Base-by-base conservation (phyloP, 2,113 vertebrate genomes). In the Zosterops japonicus region DNA sequence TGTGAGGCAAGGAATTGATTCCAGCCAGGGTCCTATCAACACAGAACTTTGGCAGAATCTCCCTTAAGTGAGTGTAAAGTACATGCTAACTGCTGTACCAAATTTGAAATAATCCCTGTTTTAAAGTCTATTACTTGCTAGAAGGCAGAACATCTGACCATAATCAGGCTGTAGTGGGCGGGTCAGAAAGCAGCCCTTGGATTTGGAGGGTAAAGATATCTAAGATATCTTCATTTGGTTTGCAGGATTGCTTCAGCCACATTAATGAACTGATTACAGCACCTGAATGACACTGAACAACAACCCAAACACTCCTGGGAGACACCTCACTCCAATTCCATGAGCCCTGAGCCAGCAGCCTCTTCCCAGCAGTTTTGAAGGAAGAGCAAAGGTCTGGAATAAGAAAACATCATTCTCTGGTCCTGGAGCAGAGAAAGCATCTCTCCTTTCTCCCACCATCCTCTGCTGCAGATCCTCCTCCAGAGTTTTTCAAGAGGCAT, bases 51-150 rank as follows among this genome's bases (percentile, higher is more conserved):
- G 74, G 87, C 64, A 87, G 41, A 74, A 49, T 18, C 56, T 69
- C 60, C 25, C 55, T 11, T 75, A 84, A 95, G 72, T n/a, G 50
- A 91, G 90, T 69, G 87, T 19, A 61, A 96, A 95, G 76, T 59
- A 76, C 50, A 49, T 89, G 78, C 49, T 87, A 96, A 93, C 83
- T 57, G 81, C 88, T 60, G 64, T 41, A 75, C 68, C 35, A 8
- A 81, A 93, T 91, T 27, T 46, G 81, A 79, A 96, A 87, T 77
- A 84, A 91, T 35, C 61, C 28, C 39, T 4, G 4, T 13, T 63
- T 31, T 35, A 29, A 81, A 89, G 59, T n/a, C 65, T 46, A 41
- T 69, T 85, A 74, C 59, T 89, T 81, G 59, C 35, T 67, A 53
- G 87, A 91, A 84, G 71, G 46, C 36, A 56, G 36, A 90, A 83